phyloP scores from a whole-genome alignment of 2,888 invertebrate genomes.

The Anticlea derivata region DNA sequence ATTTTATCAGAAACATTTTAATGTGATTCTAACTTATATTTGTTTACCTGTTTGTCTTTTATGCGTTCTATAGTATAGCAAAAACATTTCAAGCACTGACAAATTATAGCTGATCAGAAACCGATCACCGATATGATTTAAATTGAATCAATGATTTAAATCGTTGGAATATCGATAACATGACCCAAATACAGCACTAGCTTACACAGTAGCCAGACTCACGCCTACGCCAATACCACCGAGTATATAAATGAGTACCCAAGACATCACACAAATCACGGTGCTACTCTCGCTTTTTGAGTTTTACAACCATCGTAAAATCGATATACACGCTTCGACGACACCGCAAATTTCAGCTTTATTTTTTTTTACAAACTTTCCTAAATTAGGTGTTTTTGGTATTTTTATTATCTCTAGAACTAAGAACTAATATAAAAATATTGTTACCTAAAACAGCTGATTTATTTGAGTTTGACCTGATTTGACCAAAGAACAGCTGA shows the following conservation, averaged over 20 bases:
- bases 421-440: too few relatives aligned
- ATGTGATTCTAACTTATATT: too few relatives aligned
- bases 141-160: slow-evolving; percentile 15
- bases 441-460: too few relatives aligned
- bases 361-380: slow-evolving; percentile 27
- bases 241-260: slow-evolving; percentile 21
- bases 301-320: slow-evolving; percentile 64
- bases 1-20: too few relatives aligned
- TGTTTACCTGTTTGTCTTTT: background rate
- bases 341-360: slow-evolving; percentile 36
- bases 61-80: background rate
- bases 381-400: too few relatives aligned
- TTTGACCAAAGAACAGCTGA: too few relatives aligned
- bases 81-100: background rate
- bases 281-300: slow-evolving; percentile 62
- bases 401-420: too few relatives aligned
- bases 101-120: slow-evolving; percentile 5
- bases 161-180: slow-evolving; percentile 26
- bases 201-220: slow-evolving; percentile 58
- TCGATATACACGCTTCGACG: slow-evolving; percentile 41
- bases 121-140: slow-evolving; percentile 3
- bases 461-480: too few relatives aligned
- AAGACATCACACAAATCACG: slow-evolving; percentile 71
- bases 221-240: slow-evolving; percentile 57
- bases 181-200: slow-evolving; percentile 24